Base-by-base conservation (phyloP, 2,113 vertebrate genomes). In the Corvus hawaiiensis region DNA sequence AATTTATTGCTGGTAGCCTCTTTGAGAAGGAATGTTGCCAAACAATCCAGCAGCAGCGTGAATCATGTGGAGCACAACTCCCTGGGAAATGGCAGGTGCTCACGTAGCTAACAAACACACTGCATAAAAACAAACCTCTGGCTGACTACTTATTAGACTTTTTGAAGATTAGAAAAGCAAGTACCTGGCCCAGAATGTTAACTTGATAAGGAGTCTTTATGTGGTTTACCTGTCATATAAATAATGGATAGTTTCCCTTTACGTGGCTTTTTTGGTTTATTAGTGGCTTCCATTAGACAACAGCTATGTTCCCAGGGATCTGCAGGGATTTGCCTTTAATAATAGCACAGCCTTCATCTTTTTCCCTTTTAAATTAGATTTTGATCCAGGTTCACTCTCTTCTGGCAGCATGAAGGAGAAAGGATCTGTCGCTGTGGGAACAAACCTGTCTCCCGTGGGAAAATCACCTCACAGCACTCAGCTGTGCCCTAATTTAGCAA, bases 211-310 rank as follows among this genome's bases (percentile, higher is more conserved):
- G 37, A 92, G 37, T 49, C 66, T 92, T 96, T 78, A 82, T 68
- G 67, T 76, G 85, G 73, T 86, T 95, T 77, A 68, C 63, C 76
- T 87, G 90, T 93, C 93, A 46, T 63, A 82, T 93, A 94, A 96
- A 96, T 94, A 90, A 97, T 69, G 74, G 90, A 95, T 94, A 51
- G 55, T 88, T 96, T 96, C 80, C 62, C 33, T 87, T 87, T 71
- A 71, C 8, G 0, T 37, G 61, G 26, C 33, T 91, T 48, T 95
- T 90, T 88, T 20, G 0, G 74, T 94, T 95, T 96, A 93, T 95
- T 97, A 90, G 73, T 6, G 9, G 35, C 17, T 88, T 96, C 85
- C 55, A 55, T 94, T 93, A 95, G 69, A 89, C 76, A 84, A 46
- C 33, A 87, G 84, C 71, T 77, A 10, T 62, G 69, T 66, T 64